Evolutionary conservation across 2,797 vertebrate species (phyloP), one percentile per base, ranked within the genome.

Genomic region (Sebastes wilsoni): DNA sequence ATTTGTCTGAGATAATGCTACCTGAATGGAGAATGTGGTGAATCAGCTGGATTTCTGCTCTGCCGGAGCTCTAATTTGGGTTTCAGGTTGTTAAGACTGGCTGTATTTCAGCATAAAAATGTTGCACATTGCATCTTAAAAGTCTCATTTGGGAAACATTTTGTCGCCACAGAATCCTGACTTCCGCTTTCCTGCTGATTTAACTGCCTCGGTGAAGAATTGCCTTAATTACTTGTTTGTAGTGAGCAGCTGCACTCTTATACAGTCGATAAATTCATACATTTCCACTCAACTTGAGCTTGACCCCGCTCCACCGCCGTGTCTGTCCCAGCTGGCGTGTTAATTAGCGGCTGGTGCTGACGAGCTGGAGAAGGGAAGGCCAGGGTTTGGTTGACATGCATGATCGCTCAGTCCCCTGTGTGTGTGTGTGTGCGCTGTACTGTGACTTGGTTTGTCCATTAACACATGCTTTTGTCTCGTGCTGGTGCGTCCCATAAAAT

Each of bases 271-370:
- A 74, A 52, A 83, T 66, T 79, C 32, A 56, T 8, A 74, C 67
- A 38, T 77, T 86, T 86, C 23, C 60, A 1, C 77, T 79, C 34
- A 68, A 62, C 66, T 72, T 72, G 73, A 79, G 80, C 64, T 74
- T 62, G 76, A 81, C 75, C 78, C 64, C 4, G 3, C 72, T 14
- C 38, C 46, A 5, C 52, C 79, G 77, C 59, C 64, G 8, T 28
- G 76, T 75, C 77, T 58, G 46, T 79, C 79, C 59, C 85, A 85
- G 79, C 82, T 86, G 82, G 59, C 75, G 1, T 23, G 79, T 46
- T 88, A 81, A 88, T 91, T 79, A 88, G 77, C 58, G 18, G 52
- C 79, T 60, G 77, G 66, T 81, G 80, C 70, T 85, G 90, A 86
- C 10, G 52, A 77, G 85, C 62, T 14, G 27, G 59, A 75, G 77